Evolutionary conservation across 2,888 invertebrate genomes (phyloP).

Genomic region (Troides helena): DNA sequence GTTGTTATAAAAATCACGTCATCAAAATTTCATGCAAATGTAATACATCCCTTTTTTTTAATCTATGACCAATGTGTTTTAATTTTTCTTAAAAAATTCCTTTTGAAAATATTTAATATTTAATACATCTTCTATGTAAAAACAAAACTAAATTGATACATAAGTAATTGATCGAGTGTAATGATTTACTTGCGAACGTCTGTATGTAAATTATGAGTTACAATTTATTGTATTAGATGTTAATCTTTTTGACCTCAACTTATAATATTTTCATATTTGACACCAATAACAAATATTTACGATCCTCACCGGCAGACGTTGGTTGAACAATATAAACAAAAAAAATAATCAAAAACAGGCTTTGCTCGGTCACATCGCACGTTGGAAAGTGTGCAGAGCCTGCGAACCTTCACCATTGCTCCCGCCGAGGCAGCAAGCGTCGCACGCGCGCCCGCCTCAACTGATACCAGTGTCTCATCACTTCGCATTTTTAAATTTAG

Average conservation of each 20-base stretch:
- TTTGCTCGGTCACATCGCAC: constrained; percentile 37
- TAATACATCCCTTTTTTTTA: too few species aligned
- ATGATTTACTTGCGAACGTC: too few species aligned
- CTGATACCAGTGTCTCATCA: constrained; percentile 31
- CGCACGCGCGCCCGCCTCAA: constrained; percentile 50
- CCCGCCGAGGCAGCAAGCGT: constrained; percentile 51
- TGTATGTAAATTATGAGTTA: too few species aligned
- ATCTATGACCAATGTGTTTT: too few species aligned
- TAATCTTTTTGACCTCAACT: neutral
- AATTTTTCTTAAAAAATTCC: too few species aligned
- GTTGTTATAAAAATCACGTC: too few species aligned
- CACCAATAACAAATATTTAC: neutral
- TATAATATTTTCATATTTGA: constrained; percentile 2
- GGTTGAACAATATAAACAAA: constrained; percentile 13
- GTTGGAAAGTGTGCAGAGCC: constrained; percentile 51
- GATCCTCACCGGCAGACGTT: neutral
- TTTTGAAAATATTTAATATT: too few species aligned
- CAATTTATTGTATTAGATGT: neutral
- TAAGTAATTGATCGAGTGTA: too few species aligned
- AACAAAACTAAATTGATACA: too few species aligned
- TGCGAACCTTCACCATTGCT: constrained; percentile 55
- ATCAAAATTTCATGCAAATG: too few species aligned
- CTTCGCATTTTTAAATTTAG: constrained; percentile 30
- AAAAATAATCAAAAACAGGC: constrained; percentile 34
- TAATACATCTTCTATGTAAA: too few species aligned